Evolutionary conservation across 1,140 invertebrate species (phyloP), one percentile per base, ranked within the genome.

Genomic region (Drosophila trapezifrons): DNA sequence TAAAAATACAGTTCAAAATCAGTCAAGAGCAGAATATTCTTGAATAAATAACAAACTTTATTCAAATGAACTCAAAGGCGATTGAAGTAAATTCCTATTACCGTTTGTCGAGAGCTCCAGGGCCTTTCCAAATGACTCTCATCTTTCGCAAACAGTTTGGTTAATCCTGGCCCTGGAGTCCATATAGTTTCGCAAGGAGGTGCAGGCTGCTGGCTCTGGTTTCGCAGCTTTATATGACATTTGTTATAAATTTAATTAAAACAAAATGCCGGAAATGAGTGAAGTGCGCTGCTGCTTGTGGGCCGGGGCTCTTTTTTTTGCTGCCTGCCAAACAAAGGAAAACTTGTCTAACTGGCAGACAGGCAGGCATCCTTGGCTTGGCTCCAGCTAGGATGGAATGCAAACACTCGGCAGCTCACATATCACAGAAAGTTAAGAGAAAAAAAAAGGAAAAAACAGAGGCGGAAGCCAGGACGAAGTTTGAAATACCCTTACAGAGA

Each of bases 191-290:
- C 51, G 9, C 32, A 51, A 22, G 51, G 35, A 47, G 56, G 45
- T 29, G 37, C 29, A 32, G 10, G 29, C 29, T 32, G 29, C 4
- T 55, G 45, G 18, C 42, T 73, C 57, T 72, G n/a, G n/a, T n/a
- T 81, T 67, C 22, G 9, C 6, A 25, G 35, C 22, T 20, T 18
- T 47, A 54, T 62, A 80, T 80, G 81, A 83, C 81, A 83, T 83
- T 80, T 85, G 81, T 73, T 80, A 80, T 83, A 85, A 85, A 83
- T 83, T 83, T 83, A 83, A 85, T 83, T 83, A 85, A 83, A 85
- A 80, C 55, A 76, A 85, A 85, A 85, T 83, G 62, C 76, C 81
- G 77, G 76, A 83, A 85, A 80, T 84, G 74, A 81, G 76, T 83
- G 52, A 80, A 80, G 57, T 67, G 51, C 62, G 22, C 12, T 7